Evolutionary conservation across 2,888 invertebrate species (phyloP).

Genomic region (Agrypnus murinus): DNA sequence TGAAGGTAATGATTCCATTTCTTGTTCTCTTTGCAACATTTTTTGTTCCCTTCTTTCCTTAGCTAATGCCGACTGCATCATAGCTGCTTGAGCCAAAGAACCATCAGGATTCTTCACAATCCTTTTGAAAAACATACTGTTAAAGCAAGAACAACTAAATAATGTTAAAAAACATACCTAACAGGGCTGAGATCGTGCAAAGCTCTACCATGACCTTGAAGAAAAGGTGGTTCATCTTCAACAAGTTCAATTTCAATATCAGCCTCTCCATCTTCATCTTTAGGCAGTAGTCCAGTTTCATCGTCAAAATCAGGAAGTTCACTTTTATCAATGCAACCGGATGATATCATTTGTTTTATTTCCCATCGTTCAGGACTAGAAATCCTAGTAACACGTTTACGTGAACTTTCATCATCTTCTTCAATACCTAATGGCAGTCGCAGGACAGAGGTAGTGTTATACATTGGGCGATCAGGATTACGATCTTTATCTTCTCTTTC

Average conservation of each 20-base stretch:
- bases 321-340: conserved; percentile 92
- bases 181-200: conserved; percentile 95
- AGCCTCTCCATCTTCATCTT: conserved; percentile 95
- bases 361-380: conserved; percentile 99
- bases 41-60: conserved; percentile 98
- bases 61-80: conserved; percentile 99
- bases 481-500: conserved; percentile 84
- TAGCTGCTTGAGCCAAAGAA: conserved; percentile 97
- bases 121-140: conserved; percentile 70
- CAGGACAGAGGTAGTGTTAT: conserved; percentile 73
- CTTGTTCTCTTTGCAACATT: conserved; percentile 95
- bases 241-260: conserved; percentile 98
- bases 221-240: conserved; percentile 98
- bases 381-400: conserved; percentile 91
- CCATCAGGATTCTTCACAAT: conserved; percentile 99
- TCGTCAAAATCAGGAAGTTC: conserved; percentile 98
- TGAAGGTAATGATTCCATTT: conserved; percentile 89
- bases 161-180: conserved; percentile 40
- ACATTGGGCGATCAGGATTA: conserved; percentile 93
- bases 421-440: conserved; percentile 73
- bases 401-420: conserved; percentile 86
- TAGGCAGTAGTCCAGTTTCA: conserved; percentile 93
- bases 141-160: conserved; percentile 3
- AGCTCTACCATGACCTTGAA: conserved; percentile 94
- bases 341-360: conserved; percentile 96